Evolutionary conservation across 2,888 invertebrate genomes (phyloP).

Genomic region (Tipula helvola): DNA sequence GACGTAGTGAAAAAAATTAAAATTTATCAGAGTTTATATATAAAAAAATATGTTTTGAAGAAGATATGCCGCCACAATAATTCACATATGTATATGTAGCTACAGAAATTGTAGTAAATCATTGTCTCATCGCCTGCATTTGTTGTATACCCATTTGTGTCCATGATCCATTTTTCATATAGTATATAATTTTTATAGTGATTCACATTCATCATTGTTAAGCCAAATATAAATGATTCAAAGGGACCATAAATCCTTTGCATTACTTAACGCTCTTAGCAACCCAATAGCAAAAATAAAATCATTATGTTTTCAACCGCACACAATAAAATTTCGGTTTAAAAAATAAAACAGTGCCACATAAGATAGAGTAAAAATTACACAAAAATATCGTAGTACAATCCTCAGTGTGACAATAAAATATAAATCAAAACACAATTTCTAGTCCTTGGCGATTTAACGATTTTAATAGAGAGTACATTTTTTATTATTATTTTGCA

Average conservation of each 20-base stretch:
- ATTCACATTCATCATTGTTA: not conserved
- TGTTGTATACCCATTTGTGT: not conserved
- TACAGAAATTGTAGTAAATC: not conserved
- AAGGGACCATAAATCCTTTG: not conserved
- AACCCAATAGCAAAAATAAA: not conserved
- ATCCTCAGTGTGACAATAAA: not conserved
- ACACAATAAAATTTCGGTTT: not conserved
- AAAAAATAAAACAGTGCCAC: not conserved
- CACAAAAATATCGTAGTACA: not conserved
- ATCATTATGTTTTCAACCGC: not conserved
- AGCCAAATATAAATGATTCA: not conserved
- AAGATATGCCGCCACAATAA: too few relatives aligned
- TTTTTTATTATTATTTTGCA: not conserved
- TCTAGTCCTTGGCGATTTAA: not conserved
- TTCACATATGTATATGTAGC: too few relatives aligned
- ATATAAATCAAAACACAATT: slow-evolving; percentile 4
- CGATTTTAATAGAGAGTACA: not conserved
- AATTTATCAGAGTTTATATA: too few relatives aligned
- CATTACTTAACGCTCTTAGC: not conserved
- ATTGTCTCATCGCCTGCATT: not conserved
- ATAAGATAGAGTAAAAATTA: not conserved
- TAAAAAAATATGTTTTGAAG: too few relatives aligned
- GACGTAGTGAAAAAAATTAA: too few relatives aligned
- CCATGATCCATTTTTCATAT: not conserved
- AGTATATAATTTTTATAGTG: not conserved